Conservation (phyloP, 1,140 invertebrate species). For the Drosophila sproati region DNA sequence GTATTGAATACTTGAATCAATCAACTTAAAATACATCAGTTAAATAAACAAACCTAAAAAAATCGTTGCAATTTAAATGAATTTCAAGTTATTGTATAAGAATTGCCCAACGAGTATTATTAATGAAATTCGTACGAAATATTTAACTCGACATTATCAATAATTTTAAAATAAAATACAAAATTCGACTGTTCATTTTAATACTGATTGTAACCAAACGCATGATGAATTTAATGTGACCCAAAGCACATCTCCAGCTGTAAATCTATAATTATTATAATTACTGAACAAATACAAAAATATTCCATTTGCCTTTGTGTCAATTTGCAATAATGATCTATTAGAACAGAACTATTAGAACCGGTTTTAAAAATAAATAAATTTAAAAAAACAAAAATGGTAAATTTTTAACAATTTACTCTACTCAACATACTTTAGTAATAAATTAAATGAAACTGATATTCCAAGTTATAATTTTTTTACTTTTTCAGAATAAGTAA, state of each 20-base stretch:
- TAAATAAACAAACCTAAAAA: background rate
- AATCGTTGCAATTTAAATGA: conserved; percentile 18
- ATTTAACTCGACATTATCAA: background rate
- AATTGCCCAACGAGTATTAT: background rate
- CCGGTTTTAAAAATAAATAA: conserved; percentile 11
- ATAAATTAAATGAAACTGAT: no score
- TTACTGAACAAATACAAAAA: background rate
- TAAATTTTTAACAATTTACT: background rate
- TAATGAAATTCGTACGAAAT: background rate
- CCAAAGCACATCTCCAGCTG: background rate
- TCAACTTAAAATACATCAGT: conserved; percentile 4
- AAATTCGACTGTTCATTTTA: no score
- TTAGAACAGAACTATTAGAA: conserved; percentile 22
- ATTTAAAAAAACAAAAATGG: no score
- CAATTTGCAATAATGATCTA: conserved; percentile 6
- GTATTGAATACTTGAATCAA: conserved; percentile 25
- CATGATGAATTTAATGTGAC: background rate
- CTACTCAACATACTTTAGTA: background rate
- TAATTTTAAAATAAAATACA: no score
- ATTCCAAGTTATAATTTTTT: no score
- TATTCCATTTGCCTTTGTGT: conserved; percentile 13
- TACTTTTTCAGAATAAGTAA: no score
- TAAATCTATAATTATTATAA: background rate
- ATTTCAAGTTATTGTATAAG: conserved; percentile 18
- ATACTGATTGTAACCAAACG: no score